These are phyloP conservation scores for Meiosimyza platycephala DNA, from an alignment of 2,888 invertebrate genomes.

Conservation along the genomic window DNA sequence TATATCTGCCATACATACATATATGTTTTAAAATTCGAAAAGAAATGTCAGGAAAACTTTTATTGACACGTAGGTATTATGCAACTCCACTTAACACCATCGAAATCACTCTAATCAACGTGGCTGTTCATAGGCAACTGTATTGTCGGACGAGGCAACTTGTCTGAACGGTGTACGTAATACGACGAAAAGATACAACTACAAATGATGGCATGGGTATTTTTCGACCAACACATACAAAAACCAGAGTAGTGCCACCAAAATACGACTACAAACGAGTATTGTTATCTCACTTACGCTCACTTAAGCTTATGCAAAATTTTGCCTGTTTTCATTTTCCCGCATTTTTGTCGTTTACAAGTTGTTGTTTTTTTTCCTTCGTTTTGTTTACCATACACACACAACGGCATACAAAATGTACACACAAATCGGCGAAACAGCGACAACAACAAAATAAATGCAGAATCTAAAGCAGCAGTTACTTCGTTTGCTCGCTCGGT, in stretches of 20 bases:
- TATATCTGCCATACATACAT: not conserved
- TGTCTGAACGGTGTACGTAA: conserved; percentile 20
- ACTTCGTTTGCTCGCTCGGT: not conserved
- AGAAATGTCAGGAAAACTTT: too few relatives aligned
- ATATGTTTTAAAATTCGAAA: not conserved
- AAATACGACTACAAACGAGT: not conserved
- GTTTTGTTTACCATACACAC: not conserved
- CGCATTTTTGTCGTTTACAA: conserved; percentile 9
- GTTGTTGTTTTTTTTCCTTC: not conserved
- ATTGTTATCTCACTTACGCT: too few relatives aligned
- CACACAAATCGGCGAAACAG: not conserved
- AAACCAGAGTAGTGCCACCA: not conserved
- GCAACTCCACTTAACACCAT: not conserved
- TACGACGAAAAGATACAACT: not conserved
- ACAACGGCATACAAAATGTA: conserved; percentile 1
- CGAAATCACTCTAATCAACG: not conserved
- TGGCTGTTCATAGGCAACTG: not conserved
- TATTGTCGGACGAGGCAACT: conserved; percentile 28
- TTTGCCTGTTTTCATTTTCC: conserved; percentile 21
- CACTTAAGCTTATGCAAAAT: not conserved
- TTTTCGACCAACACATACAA: not conserved
- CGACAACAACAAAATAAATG: not conserved
- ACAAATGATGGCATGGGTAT: not conserved
- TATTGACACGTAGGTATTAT: not conserved
- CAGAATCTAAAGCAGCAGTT: not conserved